phyloP scores from a whole-genome alignment of 2,888 invertebrate species.

The Nebria brevicollis region DNA sequence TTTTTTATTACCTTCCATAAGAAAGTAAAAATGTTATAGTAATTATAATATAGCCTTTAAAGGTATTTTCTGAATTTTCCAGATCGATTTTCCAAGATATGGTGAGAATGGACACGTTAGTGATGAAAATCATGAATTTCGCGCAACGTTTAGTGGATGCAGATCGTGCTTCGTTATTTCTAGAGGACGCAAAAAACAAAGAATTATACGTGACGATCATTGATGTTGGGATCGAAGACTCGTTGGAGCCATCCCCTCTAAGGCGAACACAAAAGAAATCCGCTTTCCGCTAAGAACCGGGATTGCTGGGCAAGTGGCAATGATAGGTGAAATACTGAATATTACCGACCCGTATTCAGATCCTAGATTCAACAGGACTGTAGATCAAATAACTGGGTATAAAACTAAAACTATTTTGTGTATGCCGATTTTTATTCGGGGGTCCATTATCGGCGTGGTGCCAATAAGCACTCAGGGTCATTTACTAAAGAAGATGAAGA shows the following conservation, averaged over 20 bases:
- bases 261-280: slow-evolving; percentile 65
- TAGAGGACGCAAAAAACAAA: slow-evolving; percentile 77
- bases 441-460: slow-evolving; percentile 81
- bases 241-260: slow-evolving; percentile 52
- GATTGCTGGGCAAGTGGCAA: slow-evolving; percentile 75
- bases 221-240: slow-evolving; percentile 69
- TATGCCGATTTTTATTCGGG: slow-evolving; percentile 87
- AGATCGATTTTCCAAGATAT: slow-evolving; percentile 91
- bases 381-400: slow-evolving; percentile 74
- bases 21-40: no score
- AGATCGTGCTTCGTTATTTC: slow-evolving; percentile 84
- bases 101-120: slow-evolving; percentile 83
- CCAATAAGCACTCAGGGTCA: slow-evolving; percentile 70
- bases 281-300: slow-evolving; percentile 81
- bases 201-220: slow-evolving; percentile 86
- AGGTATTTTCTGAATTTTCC: slow-evolving; percentile 52
- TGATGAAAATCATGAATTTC: slow-evolving; percentile 85
- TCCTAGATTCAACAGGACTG: slow-evolving; percentile 76
- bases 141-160: slow-evolving; percentile 84
- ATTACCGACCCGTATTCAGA: slow-evolving; percentile 86
- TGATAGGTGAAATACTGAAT: slow-evolving; percentile 81
- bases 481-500: slow-evolving; percentile 79
- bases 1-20: no score
- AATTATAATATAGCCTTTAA: no score
- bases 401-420: slow-evolving; percentile 81